phyloP scores from a whole-genome alignment of 2,797 vertebrate genomes.

The Galaxias olidus region DNA sequence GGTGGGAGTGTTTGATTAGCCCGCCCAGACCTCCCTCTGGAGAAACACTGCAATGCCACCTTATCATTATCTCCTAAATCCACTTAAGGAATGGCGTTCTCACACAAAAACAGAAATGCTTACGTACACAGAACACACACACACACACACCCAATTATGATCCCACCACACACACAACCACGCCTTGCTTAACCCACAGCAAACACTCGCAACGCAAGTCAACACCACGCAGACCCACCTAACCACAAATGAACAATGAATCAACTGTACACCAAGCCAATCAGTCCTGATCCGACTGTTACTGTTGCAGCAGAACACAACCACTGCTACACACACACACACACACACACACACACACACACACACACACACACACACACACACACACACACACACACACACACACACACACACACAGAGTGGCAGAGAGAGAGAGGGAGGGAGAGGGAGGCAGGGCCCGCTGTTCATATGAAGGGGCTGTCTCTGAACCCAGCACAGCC shows the following conservation, averaged over 20 bases:
- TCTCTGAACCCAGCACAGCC: slow-evolving; percentile 80
- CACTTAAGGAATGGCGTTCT: slow-evolving; percentile 21
- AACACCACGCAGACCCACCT: background rate
- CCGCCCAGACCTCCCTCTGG: slow-evolving; percentile 50
- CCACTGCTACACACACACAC: slow-evolving; percentile 5
- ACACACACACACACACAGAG: slow-evolving; percentile 27
- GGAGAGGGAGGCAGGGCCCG: slow-evolving; percentile 35
- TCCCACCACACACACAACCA: too few relatives aligned
- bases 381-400: slow-evolving; percentile 3
- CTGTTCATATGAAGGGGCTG: slow-evolving; percentile 53
- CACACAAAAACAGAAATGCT: background rate
- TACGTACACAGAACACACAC: too few relatives aligned
- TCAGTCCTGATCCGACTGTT: background rate
- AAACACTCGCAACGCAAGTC: too few relatives aligned
- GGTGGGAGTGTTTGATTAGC: slow-evolving; percentile 75
- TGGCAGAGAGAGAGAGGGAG: slow-evolving; percentile 52
- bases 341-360: background rate
- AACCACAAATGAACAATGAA: background rate
- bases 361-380: slow-evolving; percentile 1
- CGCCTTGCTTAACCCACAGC: too few relatives aligned
- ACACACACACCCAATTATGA: too few relatives aligned
- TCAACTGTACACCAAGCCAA: too few relatives aligned
- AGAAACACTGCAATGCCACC: slow-evolving; percentile 69
- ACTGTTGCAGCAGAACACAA: slow-evolving; percentile 6
- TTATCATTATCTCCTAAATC: slow-evolving; percentile 73